Evolutionary conservation across 2,113 vertebrate genomes (phyloP).

Genomic region (Eolophus roseicapilla): DNA sequence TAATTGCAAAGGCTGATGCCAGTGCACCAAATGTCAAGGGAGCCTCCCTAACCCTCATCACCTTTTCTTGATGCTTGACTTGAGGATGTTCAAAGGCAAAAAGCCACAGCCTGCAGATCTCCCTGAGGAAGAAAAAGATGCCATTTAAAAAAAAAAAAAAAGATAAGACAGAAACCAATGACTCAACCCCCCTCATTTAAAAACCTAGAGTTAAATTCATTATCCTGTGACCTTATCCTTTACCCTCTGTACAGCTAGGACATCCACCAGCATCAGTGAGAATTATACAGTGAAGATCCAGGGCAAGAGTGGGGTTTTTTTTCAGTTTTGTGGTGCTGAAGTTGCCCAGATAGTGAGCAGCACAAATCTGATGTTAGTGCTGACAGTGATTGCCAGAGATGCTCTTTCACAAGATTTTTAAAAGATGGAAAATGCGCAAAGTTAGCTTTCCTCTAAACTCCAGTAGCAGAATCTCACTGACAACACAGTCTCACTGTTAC

Average conservation of each 20-base stretch:
- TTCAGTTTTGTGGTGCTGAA: not conserved
- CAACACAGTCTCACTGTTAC: not conserved
- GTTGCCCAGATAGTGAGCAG: not conserved
- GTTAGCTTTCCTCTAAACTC: not conserved
- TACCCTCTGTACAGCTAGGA: slow-evolving; percentile 4
- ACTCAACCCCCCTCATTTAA: slow-evolving; percentile 2
- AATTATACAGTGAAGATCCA: not conserved
- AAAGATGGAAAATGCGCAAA: not conserved
- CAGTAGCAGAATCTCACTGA: not conserved
- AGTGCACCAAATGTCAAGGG: slow-evolving; percentile 80
- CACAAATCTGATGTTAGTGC: not conserved
- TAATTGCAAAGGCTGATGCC: slow-evolving; percentile 84
- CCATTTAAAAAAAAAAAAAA: slow-evolving; percentile 30
- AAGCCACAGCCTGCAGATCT: slow-evolving; percentile 65
- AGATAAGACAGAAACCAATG: not conserved
- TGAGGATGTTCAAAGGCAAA: slow-evolving; percentile 87
- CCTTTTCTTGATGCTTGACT: slow-evolving; percentile 79
- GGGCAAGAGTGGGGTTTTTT: not conserved
- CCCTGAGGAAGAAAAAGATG: slow-evolving; percentile 62
- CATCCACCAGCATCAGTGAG: not conserved
- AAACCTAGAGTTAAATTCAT: slow-evolving; percentile 37
- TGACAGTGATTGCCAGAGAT: not conserved
- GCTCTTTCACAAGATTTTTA: not conserved
- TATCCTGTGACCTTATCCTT: slow-evolving; percentile 56
- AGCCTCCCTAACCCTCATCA: slow-evolving; percentile 72